Base-by-base conservation (phyloP, 1,140 invertebrate genomes). In the Drosophila ironensis region DNA sequence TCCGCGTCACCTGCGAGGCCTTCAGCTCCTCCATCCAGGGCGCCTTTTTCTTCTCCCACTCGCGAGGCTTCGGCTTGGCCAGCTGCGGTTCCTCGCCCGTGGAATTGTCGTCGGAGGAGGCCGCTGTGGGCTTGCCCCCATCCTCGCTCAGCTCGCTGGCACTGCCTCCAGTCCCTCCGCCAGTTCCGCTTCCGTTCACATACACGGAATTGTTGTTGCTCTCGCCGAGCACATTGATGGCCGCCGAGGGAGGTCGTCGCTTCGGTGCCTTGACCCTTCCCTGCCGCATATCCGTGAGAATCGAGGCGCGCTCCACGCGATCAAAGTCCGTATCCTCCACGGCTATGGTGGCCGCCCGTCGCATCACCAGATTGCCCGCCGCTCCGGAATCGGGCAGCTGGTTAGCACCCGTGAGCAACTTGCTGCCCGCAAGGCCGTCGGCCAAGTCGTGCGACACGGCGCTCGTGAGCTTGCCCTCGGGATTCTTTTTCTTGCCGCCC, bases 21-120 rank as follows among this genome's bases (percentile, higher is more conserved):
- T 94, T 94, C 60, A 94, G 90, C 74, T 94, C 93, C 57, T 92
- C 93, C 91, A 94, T 92, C 93, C 93, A 94, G 0, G 93, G 93
- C 38, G 92, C 93, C 70, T 91, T 92, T 61, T 93, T 92, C 71
- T 93, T 93, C 70, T 93, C 93, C 91, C 91, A 92, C 64, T 92
- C 91, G 1, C 91, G 84, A 24, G 91, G 76, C 71, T 91, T 92
- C 3, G 91, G 91, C 68, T 92, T 92, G 12, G 81, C 88, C 69
- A 91, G 89, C 35, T 91, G 91, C 2, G 88, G 66, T n/a, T 90
- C 72, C 8, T 90, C 72, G 14, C 91, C 91, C 11, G 90, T 90
- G 0, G 88, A 88, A 30, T 90, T 88, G 11, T 87, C 75, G 59
- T 88, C 74, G 7, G 87, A 82, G 3, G 73, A 75, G n/a, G 42